Conservation (phyloP, 2,888 invertebrate species). For the Meteorus cinctellus region DNA sequence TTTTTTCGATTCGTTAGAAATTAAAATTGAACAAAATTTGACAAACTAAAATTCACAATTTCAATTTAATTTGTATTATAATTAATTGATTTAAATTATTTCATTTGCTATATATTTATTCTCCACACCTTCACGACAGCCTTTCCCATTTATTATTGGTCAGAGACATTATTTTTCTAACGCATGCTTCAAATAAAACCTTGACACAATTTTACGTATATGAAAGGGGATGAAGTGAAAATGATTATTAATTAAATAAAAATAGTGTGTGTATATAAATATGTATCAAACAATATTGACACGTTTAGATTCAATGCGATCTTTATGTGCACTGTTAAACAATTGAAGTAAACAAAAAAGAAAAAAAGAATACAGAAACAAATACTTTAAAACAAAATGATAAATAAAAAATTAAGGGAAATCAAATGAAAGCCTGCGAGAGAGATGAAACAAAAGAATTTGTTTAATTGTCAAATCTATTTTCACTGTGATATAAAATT, state of each 20-base stretch:
- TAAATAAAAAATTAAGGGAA: background rate
- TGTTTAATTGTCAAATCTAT: background rate
- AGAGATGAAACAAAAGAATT: background rate
- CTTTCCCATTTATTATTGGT: slow-evolving; percentile 51
- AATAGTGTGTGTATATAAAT: slow-evolving; percentile 7
- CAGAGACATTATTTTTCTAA: slow-evolving; percentile 68
- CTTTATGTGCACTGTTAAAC: background rate
- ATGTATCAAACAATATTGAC: background rate
- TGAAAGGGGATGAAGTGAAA: too few species aligned
- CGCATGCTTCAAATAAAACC: slow-evolving; percentile 63
- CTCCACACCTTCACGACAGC: slow-evolving; percentile 63
- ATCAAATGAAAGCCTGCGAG: background rate
- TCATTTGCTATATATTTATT: slow-evolving; percentile 29
- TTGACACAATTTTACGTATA: slow-evolving; percentile 12
- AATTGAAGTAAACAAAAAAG: background rate
- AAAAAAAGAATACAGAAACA: background rate
- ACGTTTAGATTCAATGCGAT: background rate
- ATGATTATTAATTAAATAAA: slow-evolving; percentile 18
- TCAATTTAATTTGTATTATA: too few species aligned
- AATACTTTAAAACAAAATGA: background rate
- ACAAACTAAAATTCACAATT: too few species aligned
- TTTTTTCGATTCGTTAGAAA: too few species aligned
- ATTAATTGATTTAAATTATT: background rate
- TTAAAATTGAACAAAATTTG: too few species aligned
- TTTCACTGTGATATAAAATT: slow-evolving; percentile 12